phyloP scores from a whole-genome alignment of 2,797 vertebrate genomes.

The Sebastes iracundus region DNA sequence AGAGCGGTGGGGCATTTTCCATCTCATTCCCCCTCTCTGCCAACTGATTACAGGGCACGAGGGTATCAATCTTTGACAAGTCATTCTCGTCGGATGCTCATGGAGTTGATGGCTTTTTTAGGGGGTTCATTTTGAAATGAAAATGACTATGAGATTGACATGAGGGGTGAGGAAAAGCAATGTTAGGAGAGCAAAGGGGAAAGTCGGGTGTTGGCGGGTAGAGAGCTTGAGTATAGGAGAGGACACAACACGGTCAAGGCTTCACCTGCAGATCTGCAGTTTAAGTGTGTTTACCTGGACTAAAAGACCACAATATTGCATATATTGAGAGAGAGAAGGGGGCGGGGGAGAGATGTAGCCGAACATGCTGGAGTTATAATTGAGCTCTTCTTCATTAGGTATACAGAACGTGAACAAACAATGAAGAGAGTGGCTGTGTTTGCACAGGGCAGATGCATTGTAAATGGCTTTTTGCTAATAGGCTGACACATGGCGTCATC shows the following conservation, averaged over 20 bases:
- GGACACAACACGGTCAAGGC: background rate
- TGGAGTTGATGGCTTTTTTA: constrained; percentile 36
- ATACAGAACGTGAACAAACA: constrained; percentile 33
- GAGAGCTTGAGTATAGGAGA: background rate
- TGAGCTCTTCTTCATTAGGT: constrained; percentile 41
- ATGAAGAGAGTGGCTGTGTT: constrained; percentile 4
- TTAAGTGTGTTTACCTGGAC: constrained; percentile 21
- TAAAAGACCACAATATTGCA: background rate
- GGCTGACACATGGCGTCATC: constrained; percentile 35
- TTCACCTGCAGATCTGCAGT: background rate
- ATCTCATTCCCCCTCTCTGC: constrained; percentile 37
- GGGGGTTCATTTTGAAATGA: constrained; percentile 58
- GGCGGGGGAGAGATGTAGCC: background rate
- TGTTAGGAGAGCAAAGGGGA: background rate
- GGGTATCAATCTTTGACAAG: constrained; percentile 58
- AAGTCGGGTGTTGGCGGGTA: background rate
- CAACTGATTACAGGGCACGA: constrained; percentile 43
- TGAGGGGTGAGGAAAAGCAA: background rate
- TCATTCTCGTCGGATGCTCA: constrained; percentile 30
- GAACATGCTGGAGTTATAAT: constrained; percentile 9
- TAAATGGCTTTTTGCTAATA: constrained; percentile 44
- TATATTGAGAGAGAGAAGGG: background rate
- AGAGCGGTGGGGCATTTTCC: constrained; percentile 27
- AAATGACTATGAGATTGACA: constrained; percentile 36
- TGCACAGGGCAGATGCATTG: constrained; percentile 4